These are phyloP conservation scores for Lamproptera curius DNA, from an alignment of 2,888 invertebrate genomes.

Conservation along the genomic window DNA sequence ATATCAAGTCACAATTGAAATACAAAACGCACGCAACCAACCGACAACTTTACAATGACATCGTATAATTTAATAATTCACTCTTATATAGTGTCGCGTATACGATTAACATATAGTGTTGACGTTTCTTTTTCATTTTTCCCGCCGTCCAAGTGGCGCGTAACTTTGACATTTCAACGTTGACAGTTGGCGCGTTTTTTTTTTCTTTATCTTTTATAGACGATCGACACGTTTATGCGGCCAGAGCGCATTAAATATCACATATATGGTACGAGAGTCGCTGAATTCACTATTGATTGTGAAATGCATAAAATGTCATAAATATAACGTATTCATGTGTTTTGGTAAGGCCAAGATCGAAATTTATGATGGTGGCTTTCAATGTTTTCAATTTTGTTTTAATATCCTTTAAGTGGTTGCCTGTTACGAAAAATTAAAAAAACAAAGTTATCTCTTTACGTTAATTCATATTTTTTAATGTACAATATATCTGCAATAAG, in stretches of 20 bases:
- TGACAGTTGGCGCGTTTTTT: constrained; percentile 28
- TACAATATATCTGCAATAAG: too few relatives aligned
- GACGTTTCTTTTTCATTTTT: constrained; percentile 5
- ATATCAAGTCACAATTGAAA: constrained; percentile 1
- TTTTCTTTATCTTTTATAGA: constrained; percentile 19
- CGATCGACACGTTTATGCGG: constrained; percentile 16
- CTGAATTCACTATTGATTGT: constrained; percentile 3
- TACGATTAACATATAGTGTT: neutral
- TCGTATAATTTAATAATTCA: neutral
- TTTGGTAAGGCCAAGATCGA: too few relatives aligned
- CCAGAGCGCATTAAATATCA: constrained; percentile 11
- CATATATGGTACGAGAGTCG: constrained; percentile 13
- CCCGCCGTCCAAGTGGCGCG: constrained; percentile 23
- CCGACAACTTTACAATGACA: neutral
- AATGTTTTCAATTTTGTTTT: too few relatives aligned
- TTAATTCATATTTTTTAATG: too few relatives aligned
- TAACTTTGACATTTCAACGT: constrained; percentile 24
- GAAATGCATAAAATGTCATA: constrained; percentile 6
- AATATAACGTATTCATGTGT: too few relatives aligned
- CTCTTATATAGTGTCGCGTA: constrained; percentile 1
- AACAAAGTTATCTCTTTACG: too few relatives aligned
- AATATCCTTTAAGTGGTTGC: too few relatives aligned
- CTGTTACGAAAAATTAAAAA: too few relatives aligned
- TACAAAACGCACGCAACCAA: neutral
- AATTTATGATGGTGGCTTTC: too few relatives aligned